These are phyloP conservation scores for Limenitis camilla DNA, from an alignment of 2,888 invertebrate genomes.

Conservation along the genomic window DNA sequence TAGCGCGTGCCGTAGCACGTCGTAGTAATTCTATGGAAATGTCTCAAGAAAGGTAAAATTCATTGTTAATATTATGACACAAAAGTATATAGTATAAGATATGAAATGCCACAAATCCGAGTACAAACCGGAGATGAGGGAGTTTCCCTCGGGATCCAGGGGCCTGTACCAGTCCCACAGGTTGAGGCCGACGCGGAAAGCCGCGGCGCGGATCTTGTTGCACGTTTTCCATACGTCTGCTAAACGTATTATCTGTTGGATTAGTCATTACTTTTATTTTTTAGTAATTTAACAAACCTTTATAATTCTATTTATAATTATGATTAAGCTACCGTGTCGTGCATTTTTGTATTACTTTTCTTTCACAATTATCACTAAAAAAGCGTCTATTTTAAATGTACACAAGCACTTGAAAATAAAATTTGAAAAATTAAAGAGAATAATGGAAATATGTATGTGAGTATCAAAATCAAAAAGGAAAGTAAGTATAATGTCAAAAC, in stretches of 20 bases:
- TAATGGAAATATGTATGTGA: too few relatives aligned
- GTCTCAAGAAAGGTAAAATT: too few relatives aligned
- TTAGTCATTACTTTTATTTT: neutral
- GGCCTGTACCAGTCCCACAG: constrained; percentile 81
- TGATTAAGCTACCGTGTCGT: constrained; percentile 45
- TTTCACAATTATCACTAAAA: neutral
- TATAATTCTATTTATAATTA: too few relatives aligned
- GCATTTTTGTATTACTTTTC: constrained; percentile 37
- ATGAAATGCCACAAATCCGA: too few relatives aligned
- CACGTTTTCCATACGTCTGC: constrained; percentile 85
- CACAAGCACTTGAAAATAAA: neutral
- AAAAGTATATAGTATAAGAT: neutral
- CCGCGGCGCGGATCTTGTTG: constrained; percentile 85
- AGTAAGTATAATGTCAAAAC: too few relatives aligned
- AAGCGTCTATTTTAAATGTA: neutral
- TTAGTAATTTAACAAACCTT: too few relatives aligned
- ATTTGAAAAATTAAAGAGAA: too few relatives aligned
- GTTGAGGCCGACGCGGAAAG: constrained; percentile 81
- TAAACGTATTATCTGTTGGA: constrained; percentile 59
- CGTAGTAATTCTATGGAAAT: too few relatives aligned
- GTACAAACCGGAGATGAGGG: constrained; percentile 76
- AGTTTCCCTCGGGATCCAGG: constrained; percentile 79
- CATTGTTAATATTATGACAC: neutral
- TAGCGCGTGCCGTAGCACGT: too few relatives aligned
- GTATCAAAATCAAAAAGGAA: too few relatives aligned